These are phyloP conservation scores for Chiroxiphia lanceolata DNA, from an alignment of 2,797 vertebrate species.

Conservation along the genomic window DNA sequence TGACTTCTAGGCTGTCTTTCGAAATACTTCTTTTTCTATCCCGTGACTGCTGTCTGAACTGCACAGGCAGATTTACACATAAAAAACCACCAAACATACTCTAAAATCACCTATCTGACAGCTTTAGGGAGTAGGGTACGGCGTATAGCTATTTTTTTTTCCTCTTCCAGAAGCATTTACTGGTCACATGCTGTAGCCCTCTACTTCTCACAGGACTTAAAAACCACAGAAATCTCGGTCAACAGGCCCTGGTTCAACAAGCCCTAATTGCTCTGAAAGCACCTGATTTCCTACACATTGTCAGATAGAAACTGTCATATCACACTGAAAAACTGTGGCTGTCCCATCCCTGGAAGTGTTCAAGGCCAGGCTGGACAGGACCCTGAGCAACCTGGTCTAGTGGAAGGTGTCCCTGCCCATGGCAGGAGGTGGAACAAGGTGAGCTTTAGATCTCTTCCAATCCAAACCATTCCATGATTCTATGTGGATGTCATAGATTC, in stretches of 20 bases:
- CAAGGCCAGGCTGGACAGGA: accelerated
- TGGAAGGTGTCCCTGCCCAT: neutral
- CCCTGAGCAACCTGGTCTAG: neutral
- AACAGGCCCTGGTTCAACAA: neutral
- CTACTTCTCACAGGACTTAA: neutral
- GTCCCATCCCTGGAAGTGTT: neutral
- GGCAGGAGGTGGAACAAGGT: neutral
- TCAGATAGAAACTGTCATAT: neutral
- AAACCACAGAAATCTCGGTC: neutral
- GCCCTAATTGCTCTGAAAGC: neutral
- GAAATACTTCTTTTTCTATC: neutral
- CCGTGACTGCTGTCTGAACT: neutral
- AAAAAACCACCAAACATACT: neutral
- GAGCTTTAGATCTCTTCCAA: neutral
- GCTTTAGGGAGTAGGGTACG: neutral
- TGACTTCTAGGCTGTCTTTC: neutral
- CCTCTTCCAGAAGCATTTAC: neutral
- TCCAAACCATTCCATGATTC: neutral
- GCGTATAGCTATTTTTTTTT: neutral
- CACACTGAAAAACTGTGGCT: neutral
- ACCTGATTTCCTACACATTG: neutral
- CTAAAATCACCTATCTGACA: neutral
- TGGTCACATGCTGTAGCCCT: neutral
- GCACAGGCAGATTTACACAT: neutral
- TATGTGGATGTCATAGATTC: accelerated